These are phyloP conservation scores for rabbit (Oryctolagus cuniculus) DNA, from an alignment of 2,113 vertebrate genomes.

Conservation along the genomic window DNA sequence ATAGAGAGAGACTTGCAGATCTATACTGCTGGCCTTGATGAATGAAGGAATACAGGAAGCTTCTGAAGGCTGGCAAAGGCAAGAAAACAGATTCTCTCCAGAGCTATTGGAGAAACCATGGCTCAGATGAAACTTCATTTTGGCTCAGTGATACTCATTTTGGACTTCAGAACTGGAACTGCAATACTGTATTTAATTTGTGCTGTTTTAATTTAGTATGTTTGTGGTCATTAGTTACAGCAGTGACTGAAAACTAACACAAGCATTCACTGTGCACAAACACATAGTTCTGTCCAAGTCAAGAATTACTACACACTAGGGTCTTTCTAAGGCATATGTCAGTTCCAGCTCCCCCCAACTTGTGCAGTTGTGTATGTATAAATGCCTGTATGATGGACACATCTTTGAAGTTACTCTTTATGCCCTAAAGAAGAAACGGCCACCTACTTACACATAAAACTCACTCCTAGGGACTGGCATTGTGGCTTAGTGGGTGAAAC, in stretches of 20 bases:
- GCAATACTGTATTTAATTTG: background rate
- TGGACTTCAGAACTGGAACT: background rate
- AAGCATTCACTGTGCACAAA: background rate
- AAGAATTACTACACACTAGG: background rate
- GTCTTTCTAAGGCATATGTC: background rate
- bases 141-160: background rate
- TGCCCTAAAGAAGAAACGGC: background rate
- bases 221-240: background rate
- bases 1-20: background rate
- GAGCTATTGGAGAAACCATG: background rate
- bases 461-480: background rate
- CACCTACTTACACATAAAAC: background rate
- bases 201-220: background rate
- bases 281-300: background rate
- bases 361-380: background rate
- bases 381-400: background rate
- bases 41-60: background rate
- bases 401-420: slow-evolving; percentile 39
- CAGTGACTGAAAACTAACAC: background rate
- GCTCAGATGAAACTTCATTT: background rate
- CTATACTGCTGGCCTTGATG: background rate
- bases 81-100: background rate
- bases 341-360: background rate
- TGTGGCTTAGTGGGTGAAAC: no score
- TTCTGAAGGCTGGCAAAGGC: background rate